Evolutionary conservation across 2,113 vertebrate genomes (phyloP).

Genomic region (human): GRCh38 chrX:45649501-45650000

Average conservation of each 20-base stretch:
- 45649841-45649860: not conserved
- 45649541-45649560: not conserved
- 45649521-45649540: not conserved
- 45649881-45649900: not conserved
- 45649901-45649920: not conserved
- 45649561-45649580: not conserved
- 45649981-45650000: not conserved
- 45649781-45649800: not conserved
- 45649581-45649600: no score
- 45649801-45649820: no score
- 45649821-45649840: not conserved
- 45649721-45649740: not conserved
- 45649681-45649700: no score
- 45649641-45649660: not conserved
- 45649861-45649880: not conserved
- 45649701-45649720: not conserved
- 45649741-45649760: not conserved
- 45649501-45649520: not conserved
- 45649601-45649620: not conserved
- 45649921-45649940: not conserved
- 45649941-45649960: not conserved
- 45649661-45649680: not conserved
- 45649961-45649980: not conserved
- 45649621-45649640: not conserved
- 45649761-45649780: not conserved